These are phyloP conservation scores for Piaya cayana DNA, from an alignment of 2,113 vertebrate genomes.

Conservation along the genomic window DNA sequence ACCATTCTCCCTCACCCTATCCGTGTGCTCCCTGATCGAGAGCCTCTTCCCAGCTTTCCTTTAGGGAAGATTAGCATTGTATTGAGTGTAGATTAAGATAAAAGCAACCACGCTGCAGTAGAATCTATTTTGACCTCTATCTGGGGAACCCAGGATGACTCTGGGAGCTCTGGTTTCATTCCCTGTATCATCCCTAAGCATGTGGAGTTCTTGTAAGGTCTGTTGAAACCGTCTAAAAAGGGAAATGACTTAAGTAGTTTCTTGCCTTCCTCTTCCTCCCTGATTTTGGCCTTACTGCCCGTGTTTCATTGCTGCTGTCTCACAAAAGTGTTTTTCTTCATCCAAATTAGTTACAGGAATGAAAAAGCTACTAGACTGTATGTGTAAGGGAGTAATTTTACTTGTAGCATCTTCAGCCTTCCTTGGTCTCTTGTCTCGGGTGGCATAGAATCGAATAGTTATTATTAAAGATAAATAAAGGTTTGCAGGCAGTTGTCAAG, in stretches of 20 bases:
- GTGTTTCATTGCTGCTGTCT: too few relatives aligned
- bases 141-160: background rate
- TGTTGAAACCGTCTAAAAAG: background rate
- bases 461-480: background rate
- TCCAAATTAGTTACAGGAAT: background rate
- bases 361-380: background rate
- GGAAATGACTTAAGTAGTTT: background rate
- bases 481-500: background rate
- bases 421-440: background rate
- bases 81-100: background rate
- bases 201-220: background rate
- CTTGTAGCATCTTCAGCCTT: background rate
- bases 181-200: background rate
- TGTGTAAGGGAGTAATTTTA: background rate
- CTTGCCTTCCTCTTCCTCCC: background rate
- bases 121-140: background rate
- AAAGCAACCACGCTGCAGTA: background rate
- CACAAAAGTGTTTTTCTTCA: background rate
- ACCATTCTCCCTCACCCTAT: too few relatives aligned
- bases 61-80: too few relatives aligned
- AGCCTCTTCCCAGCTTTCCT: too few relatives aligned
- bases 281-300: background rate
- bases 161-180: background rate
- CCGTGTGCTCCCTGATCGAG: too few relatives aligned
- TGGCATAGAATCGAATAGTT: background rate